Base-by-base conservation (phyloP, 1,140 invertebrate genomes). In the Euwallacea similis region DNA sequence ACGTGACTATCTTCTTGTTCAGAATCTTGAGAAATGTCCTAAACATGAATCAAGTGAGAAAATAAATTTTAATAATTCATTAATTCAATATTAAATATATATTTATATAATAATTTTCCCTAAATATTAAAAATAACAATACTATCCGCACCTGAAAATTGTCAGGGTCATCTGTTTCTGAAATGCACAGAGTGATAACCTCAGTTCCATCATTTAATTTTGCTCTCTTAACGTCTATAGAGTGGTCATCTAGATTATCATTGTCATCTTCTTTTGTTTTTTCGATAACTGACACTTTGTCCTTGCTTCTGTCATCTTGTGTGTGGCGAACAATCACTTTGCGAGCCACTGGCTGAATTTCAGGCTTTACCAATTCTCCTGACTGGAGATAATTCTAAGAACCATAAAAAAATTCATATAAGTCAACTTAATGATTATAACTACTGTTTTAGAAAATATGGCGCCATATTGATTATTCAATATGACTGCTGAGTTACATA, bases 381-480 rank as follows among this genome's bases (percentile, higher is more conserved):
- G 87, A 88, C 41, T 88, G 82, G 41, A 90, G 84, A 78, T 85
- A 91, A 41, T 42, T 62, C 70, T 72, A 62, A 64, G 65, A 71
- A 46, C 10, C n/a, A 15, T 2, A 33, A 33, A 33, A 4, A 33
- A 33, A 2, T 33, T 33, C 21, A 2, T 33, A 33, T 33, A 33
- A 33, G 21, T 33, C 21, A 1, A 33, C 1, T 33, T 33, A 33
- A 33, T 33, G 21, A 33, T 33, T 33, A 33, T 33, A 33, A 2
- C 4, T 33, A 33, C 21, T 33, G 4, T 33, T 33, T 2, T 33
- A 4, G 21, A 33, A 33, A 33, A 33, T 33, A 2, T 2, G 21
- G 21, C 4, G 15, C 21, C 21, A 43, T 50, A 50, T 50, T 50
- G 1, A 33, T 33, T 33, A 33, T 33, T 33, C 4, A 2, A 33